phyloP scores from a whole-genome alignment of 2,113 vertebrate species.

The Coptodon bakossiorum region DNA sequence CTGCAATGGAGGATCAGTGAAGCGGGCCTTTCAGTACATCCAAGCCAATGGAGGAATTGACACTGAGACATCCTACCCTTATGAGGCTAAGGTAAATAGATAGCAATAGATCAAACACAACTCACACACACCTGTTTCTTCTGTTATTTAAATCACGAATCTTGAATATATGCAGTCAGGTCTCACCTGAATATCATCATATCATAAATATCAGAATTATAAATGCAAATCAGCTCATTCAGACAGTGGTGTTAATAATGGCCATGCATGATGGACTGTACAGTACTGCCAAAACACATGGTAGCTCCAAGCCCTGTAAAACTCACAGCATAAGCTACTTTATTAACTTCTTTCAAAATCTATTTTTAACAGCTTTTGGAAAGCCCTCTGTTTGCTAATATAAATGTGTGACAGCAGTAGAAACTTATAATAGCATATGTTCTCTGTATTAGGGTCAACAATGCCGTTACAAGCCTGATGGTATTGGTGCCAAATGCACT shows the following conservation, averaged over 20 bases:
- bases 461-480: conserved; percentile 60
- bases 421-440: rapidly evolving
- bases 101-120: rapidly evolving
- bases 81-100: conserved; percentile 58
- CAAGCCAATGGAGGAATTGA: conserved; percentile 63
- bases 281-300: not conserved
- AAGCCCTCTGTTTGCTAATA: not conserved
- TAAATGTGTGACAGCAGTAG: rapidly evolving
- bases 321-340: not conserved
- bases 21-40: conserved; percentile 65
- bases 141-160: rapidly evolving
- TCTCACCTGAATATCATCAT: rapidly evolving
- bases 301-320: not conserved
- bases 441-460: conserved; percentile 42
- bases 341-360: not conserved
- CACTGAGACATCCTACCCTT: conserved; percentile 72
- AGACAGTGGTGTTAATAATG: not conserved
- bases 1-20: conserved; percentile 70
- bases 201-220: rapidly evolving
- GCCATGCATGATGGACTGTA: not conserved
- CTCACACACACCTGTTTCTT: rapidly evolving
- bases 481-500: conserved; percentile 65
- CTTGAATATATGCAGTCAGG: not conserved
- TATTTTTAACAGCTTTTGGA: not conserved
- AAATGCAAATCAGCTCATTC: not conserved